Percentiles rank a stretch among this genome's conserved stretches.
These are phyloP conservation scores for Heterohyrax brucei DNA, from an alignment of 2,797 vertebrate genomes.

Conservation along the genomic window DNA sequence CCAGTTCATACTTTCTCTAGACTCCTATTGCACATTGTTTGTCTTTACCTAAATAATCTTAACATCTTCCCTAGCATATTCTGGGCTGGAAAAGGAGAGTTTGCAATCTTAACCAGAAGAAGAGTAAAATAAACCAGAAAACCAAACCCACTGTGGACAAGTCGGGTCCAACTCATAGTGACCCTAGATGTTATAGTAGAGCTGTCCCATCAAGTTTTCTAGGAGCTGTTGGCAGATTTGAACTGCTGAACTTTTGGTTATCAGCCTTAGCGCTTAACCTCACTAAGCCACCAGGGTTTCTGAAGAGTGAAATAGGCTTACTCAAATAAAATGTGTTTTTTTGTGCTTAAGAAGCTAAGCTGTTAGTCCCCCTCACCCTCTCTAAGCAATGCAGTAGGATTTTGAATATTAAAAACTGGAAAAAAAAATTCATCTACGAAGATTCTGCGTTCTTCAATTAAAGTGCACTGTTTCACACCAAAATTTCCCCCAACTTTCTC, in stretches of 20 bases:
- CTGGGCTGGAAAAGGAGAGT: conserved; percentile 26
- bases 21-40: not conserved
- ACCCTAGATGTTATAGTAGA: no score
- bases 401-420: not conserved
- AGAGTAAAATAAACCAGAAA: not conserved
- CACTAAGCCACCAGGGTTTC: no score
- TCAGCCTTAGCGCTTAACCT: no score
- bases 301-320: not conserved
- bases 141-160: no score
- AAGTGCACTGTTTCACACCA: not conserved
- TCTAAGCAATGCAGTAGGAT: not conserved
- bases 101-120: conserved; percentile 37
- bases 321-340: conserved; percentile 32
- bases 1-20: not conserved
- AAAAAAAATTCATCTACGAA: conserved; percentile 16
- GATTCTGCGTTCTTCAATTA: not conserved
- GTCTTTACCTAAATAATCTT: conserved; percentile 37
- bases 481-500: not conserved
- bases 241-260: no score
- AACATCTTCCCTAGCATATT: not conserved
- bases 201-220: no score
- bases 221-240: no score
- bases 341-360: not conserved
- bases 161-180: no score
- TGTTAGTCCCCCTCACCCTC: not conserved